A percentile compares a stretch with the other conserved stretches of the same genome.
Evolutionary conservation across 1,140 invertebrate species (phyloP).

Genomic region (Teleopsis dalmanni): DNA sequence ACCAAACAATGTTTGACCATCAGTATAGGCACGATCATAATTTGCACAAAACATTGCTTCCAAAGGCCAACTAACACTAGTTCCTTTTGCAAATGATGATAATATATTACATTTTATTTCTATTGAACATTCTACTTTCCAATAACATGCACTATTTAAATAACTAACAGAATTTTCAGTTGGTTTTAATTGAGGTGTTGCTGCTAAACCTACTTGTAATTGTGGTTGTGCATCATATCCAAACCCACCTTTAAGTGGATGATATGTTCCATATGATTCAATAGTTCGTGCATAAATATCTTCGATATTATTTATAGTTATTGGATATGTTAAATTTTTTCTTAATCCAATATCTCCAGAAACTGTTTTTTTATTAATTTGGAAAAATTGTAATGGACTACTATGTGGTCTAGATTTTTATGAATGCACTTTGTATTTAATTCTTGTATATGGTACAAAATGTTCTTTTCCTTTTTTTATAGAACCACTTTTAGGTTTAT

Average conservation of each 20-base stretch:
- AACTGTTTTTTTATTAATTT: not conserved
- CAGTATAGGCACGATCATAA: not conserved
- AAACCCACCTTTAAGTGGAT: conserved; percentile 8
- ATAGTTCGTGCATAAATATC: conserved; percentile 3
- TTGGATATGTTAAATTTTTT: not conserved
- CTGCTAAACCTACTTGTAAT: conserved; percentile 14
- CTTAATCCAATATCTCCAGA: not conserved
- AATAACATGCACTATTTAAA: conserved; percentile 11
- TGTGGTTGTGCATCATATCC: conserved; percentile 12
- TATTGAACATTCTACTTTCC: conserved; percentile 8
- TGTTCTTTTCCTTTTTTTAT: conserved; percentile 5
- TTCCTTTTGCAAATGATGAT: conserved; percentile 1
- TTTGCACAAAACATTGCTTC: not conserved
- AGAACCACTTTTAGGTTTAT: conserved; percentile 3
- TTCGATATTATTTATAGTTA: conserved; percentile 7
- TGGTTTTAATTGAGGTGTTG: conserved; percentile 15
- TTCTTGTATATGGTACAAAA: conserved; percentile 4
- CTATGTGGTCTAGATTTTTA: not conserved
- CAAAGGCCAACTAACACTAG: conserved; percentile 4
- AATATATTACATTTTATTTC: conserved; percentile 9
- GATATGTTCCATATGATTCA: conserved; percentile 13
- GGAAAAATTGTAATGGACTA: conserved; percentile 6
- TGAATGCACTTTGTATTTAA: conserved; percentile 3
- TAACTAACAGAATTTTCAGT: not conserved
- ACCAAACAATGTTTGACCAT: not conserved